These are phyloP conservation scores for Drosophila elegans DNA, from an alignment of 1,140 invertebrate species.

Conservation along the genomic window DNA sequence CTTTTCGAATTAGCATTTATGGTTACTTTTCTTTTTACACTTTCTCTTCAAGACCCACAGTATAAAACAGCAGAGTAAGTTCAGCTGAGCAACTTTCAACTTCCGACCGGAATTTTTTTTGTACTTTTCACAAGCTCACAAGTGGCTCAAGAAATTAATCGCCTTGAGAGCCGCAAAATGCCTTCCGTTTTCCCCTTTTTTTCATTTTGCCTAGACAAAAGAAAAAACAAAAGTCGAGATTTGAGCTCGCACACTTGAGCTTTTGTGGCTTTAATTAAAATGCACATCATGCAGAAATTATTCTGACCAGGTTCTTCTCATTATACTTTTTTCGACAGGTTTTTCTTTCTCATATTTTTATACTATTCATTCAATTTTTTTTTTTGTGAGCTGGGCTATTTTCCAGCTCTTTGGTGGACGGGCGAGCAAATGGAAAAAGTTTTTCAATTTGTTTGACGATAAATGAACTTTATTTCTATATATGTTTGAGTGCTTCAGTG, in stretches of 20 bases:
- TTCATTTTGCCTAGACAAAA: conserved; percentile 15
- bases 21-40: conserved; percentile 26
- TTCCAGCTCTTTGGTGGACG: conserved; percentile 55
- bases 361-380: conserved; percentile 40
- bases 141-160: conserved; percentile 55
- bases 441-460: conserved; percentile 82
- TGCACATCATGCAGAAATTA: conserved; percentile 59
- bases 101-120: conserved; percentile 20
- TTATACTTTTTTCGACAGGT: conserved; percentile 59
- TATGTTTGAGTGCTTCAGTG: conserved; percentile 16
- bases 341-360: conserved; percentile 48
- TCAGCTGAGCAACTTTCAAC: conserved; percentile 39
- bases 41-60: neutral
- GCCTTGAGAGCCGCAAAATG: conserved; percentile 47
- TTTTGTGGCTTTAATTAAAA: conserved; percentile 70
- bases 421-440: conserved; percentile 75
- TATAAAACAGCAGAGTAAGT: conserved; percentile 6
- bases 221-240: conserved; percentile 19
- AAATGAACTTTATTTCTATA: conserved; percentile 67
- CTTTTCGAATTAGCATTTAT: conserved; percentile 34
- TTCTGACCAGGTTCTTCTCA: conserved; percentile 24
- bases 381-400: conserved; percentile 29
- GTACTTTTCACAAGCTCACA: conserved; percentile 23
- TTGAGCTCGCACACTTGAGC: conserved; percentile 44
- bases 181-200: conserved; percentile 27